These are phyloP conservation scores for Oligia latruncula DNA, from an alignment of 2,888 invertebrate species.

Conservation along the genomic window DNA sequence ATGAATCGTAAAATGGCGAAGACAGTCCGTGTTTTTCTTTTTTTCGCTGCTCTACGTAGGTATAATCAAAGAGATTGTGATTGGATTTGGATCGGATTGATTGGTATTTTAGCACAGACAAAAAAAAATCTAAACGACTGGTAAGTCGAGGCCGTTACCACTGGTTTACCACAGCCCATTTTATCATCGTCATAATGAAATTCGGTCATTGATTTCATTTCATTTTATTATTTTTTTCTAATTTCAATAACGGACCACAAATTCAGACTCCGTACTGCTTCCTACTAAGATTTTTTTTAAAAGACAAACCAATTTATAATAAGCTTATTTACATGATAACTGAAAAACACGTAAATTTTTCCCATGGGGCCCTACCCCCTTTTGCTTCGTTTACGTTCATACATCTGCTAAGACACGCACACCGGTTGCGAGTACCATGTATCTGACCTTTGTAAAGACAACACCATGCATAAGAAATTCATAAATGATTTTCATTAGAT, in stretches of 20 bases:
- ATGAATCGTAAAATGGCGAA: too few relatives aligned
- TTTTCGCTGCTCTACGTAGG: too few relatives aligned
- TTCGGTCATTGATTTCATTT: neutral
- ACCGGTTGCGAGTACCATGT: rapidly evolving
- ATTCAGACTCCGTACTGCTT: neutral
- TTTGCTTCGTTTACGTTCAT: neutral
- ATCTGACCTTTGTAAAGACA: neutral
- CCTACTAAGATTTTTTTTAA: neutral
- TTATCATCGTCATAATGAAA: too few relatives aligned
- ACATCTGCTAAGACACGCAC: neutral
- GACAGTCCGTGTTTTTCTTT: too few relatives aligned
- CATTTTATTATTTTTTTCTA: neutral
- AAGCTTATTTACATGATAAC: too few relatives aligned
- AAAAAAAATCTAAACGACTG: too few relatives aligned
- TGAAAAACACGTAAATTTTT: neutral
- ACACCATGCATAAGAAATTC: neutral
- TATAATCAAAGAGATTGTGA: too few relatives aligned
- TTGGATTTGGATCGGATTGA: too few relatives aligned
- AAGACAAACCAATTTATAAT: neutral
- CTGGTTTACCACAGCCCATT: too few relatives aligned
- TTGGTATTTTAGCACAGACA: too few relatives aligned
- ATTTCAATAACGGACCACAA: rapidly evolving
- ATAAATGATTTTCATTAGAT: neutral
- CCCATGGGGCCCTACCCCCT: neutral
- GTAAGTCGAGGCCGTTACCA: too few relatives aligned